Evolutionary conservation across 37 sponge, comb jelly and placozoan genomes (phyloP).

Genomic region (Eunapius fragilis): DNA sequence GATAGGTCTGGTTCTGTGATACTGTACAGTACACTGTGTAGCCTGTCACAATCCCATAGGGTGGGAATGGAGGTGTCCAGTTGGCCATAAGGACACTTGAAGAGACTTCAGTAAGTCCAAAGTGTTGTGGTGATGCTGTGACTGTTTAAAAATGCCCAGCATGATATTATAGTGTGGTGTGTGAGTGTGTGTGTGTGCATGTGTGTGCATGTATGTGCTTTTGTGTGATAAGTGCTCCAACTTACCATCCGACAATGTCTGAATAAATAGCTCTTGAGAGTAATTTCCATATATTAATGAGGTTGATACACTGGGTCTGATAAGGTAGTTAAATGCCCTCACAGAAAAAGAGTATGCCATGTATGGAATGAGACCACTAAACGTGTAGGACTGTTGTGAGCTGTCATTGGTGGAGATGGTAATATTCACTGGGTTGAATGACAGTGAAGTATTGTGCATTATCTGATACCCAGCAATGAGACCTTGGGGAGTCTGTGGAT

Average conservation of each 20-base stretch:
- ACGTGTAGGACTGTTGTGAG: conserved; percentile 1
- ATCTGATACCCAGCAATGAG: conserved; percentile 50
- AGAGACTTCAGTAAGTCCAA: no score
- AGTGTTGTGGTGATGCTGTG: conserved; percentile 13
- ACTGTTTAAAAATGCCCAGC: conserved; percentile 9
- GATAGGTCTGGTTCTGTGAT: no score
- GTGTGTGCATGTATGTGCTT: no score
- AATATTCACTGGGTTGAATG: no score
- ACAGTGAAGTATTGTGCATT: neutral
- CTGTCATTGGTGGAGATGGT: conserved; percentile 20
- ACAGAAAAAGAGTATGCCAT: conserved; percentile 31
- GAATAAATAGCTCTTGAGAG: conserved; percentile 7
- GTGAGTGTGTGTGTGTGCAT: no score
- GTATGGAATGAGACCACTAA: conserved; percentile 19
- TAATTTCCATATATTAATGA: no score
- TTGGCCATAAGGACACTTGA: neutral
- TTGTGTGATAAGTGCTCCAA: no score
- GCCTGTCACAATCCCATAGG: conserved; percentile 22
- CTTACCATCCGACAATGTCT: no score
- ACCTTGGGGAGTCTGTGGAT: conserved; percentile 40
- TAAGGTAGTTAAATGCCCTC: no score
- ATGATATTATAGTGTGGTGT: no score
- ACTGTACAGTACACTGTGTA: no score
- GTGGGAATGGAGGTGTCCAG: conserved; percentile 19
- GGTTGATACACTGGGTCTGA: no score